Evolutionary conservation across 2,797 vertebrate genomes (phyloP).

Genomic region (Stomatorhinus walkeri): DNA sequence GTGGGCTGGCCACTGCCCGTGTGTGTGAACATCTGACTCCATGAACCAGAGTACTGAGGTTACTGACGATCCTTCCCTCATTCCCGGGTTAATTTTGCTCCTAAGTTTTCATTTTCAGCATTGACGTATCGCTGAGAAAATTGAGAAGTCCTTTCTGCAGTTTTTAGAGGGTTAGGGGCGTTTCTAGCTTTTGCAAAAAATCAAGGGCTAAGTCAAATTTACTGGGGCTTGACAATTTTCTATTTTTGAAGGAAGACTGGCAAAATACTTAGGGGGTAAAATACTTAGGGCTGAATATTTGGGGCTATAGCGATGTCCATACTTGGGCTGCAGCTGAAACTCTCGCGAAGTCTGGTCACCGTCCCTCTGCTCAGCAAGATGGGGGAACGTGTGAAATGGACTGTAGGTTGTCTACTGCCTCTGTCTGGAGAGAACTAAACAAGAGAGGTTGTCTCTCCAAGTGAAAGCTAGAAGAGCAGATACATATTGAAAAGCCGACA

Average conservation of each 20-base stretch:
- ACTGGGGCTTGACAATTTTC: not conserved
- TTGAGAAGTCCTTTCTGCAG: not conserved
- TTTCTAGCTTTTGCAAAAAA: too few species aligned
- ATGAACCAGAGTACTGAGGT: not conserved
- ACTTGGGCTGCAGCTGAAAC: not conserved
- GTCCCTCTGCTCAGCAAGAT: not conserved
- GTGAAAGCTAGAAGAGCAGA: not conserved
- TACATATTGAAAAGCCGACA: not conserved
- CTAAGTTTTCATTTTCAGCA: not conserved
- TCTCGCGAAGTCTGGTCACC: not conserved
- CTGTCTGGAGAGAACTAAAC: not conserved
- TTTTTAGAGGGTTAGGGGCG: not conserved
- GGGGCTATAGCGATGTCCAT: not conserved
- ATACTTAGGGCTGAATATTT: not conserved
- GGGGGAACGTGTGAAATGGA: not conserved
- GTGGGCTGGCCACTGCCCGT: not conserved
- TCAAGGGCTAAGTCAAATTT: not conserved
- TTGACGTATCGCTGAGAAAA: not conserved
- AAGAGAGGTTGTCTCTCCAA: not conserved
- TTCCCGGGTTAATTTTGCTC: not conserved
- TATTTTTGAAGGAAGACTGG: not conserved
- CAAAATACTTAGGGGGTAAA: not conserved
- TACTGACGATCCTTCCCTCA: not conserved
- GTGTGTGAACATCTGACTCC: not conserved
- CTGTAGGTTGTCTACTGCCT: not conserved